These are phyloP conservation scores for Beaufortia kweichowensis DNA, from an alignment of 2,113 vertebrate genomes.

Conservation along the genomic window DNA sequence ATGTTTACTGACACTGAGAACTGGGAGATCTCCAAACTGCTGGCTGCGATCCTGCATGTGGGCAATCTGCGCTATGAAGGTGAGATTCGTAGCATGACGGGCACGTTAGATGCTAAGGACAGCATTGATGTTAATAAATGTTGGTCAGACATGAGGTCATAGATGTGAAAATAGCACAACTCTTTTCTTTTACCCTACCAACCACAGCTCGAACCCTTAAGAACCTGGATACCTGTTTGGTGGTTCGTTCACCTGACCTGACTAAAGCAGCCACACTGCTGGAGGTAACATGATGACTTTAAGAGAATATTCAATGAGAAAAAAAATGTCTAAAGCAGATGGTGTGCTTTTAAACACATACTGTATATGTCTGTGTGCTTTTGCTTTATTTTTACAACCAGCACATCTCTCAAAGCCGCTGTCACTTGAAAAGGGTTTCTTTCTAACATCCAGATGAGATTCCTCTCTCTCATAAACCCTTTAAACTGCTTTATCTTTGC, in stretches of 20 bases:
- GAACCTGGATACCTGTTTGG: constrained; percentile 95
- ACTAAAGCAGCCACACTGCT: constrained; percentile 82
- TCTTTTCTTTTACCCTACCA: background rate
- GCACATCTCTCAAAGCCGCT: background rate
- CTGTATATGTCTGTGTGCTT: background rate
- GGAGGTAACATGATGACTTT: constrained; percentile 80
- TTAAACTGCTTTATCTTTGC: constrained; percentile 31
- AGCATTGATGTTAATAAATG: background rate
- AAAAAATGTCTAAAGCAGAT: no score
- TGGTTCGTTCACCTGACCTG: constrained; percentile 83
- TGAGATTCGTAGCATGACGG: constrained; percentile 58
- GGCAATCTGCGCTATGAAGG: constrained; percentile 94
- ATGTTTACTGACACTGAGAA: constrained; percentile 97
- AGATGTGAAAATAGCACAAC: background rate
- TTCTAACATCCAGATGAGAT: constrained; percentile 38
- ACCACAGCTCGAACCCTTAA: constrained; percentile 87
- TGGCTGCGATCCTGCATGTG: constrained; percentile 94
- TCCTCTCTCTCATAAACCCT: constrained; percentile 40
- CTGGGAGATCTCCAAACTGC: constrained; percentile 93
- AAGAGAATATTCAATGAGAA: background rate
- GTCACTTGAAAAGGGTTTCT: background rate
- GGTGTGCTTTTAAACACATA: no score
- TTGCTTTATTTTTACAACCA: background rate
- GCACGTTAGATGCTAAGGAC: background rate
- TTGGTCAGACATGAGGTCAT: no score